Conservation (phyloP, 35 echinoderm and acorn worm genomes). For the Apostichopus japonicus region DNA sequence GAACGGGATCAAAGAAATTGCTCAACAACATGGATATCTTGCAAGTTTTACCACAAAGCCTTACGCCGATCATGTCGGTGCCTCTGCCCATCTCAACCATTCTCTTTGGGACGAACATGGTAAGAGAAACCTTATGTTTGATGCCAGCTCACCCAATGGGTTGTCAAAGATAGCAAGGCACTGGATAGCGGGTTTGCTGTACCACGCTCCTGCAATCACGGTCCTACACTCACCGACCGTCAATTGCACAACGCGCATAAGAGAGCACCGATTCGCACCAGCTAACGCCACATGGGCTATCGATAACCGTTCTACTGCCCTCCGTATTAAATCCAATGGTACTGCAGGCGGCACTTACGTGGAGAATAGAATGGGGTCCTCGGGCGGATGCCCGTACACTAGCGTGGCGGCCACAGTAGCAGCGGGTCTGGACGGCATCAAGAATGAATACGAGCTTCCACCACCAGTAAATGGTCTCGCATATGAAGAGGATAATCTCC, state of each 20-base stretch:
- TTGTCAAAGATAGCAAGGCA: slow-evolving; percentile 64
- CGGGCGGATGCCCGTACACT: slow-evolving; percentile 60
- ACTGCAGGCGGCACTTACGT: slow-evolving; percentile 63
- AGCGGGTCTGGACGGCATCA: slow-evolving; percentile 55
- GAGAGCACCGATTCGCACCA: slow-evolving; percentile 44
- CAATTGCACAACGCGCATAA: slow-evolving; percentile 63
- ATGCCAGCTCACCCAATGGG: slow-evolving; percentile 37
- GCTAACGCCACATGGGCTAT: slow-evolving; percentile 66
- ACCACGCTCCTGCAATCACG: slow-evolving; percentile 63
- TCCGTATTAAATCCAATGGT: slow-evolving; percentile 59
- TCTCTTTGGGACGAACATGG: slow-evolving; percentile 68
- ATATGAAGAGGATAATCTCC: slow-evolving; percentile 29
- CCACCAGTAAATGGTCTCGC: slow-evolving; percentile 24
- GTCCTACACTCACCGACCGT: slow-evolving; percentile 60
- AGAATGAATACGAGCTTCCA: slow-evolving; percentile 62
- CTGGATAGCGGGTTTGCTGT: slow-evolving; percentile 70
- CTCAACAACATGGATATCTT: slow-evolving; percentile 44
- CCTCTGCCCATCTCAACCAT: slow-evolving; percentile 67
- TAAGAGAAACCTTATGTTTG: slow-evolving; percentile 44
- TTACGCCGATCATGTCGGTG: slow-evolving; percentile 28
- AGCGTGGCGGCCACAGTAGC: slow-evolving; percentile 61
- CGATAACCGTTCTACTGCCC: slow-evolving; percentile 63
- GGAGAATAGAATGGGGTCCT: slow-evolving; percentile 66
- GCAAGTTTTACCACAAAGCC: slow-evolving; percentile 69
- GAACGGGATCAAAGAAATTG: slow-evolving; percentile 73